phyloP scores from a whole-genome alignment of 2,888 invertebrate species.

The Scelioninae gen. 1 region DNA sequence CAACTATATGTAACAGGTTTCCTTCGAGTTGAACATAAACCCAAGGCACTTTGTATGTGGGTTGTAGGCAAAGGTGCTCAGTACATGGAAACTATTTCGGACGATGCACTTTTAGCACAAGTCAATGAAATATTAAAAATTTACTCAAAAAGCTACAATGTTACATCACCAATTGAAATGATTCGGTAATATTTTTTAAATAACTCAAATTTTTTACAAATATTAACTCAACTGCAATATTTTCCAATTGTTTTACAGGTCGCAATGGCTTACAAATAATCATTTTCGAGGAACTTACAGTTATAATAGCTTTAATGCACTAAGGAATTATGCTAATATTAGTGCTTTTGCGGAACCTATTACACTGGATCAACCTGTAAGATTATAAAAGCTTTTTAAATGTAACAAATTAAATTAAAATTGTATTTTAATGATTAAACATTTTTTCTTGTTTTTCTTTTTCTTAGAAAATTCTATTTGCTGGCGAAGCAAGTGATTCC shows the following conservation, averaged over 20 bases:
- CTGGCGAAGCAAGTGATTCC: constrained; percentile 88
- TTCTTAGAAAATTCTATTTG: constrained; percentile 86
- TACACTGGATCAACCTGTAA: constrained; percentile 80
- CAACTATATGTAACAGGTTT: constrained; percentile 87
- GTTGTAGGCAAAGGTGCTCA: constrained; percentile 87
- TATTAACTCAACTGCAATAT: background rate
- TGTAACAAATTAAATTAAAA: background rate
- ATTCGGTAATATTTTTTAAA: background rate
- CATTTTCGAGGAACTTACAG: constrained; percentile 90
- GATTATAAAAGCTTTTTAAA: constrained; percentile 16
- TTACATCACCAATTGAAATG: constrained; percentile 79
- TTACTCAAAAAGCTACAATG: constrained; percentile 84
- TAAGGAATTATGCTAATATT: constrained; percentile 85
- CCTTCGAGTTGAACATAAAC: constrained; percentile 87
- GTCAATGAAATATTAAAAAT: constrained; percentile 85
- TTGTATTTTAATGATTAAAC: background rate
- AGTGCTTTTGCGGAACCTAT: constrained; percentile 86
- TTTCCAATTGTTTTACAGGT: constrained; percentile 83
- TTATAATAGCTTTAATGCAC: constrained; percentile 86
- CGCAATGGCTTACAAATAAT: constrained; percentile 89
- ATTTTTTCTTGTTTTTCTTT: background rate
- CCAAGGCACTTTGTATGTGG: constrained; percentile 88
- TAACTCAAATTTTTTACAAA: background rate
- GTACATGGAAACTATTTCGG: constrained; percentile 86
- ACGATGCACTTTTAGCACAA: constrained; percentile 85